Evolutionary conservation across 2,113 vertebrate genomes (phyloP).

Genomic region (Entomyzon cyanotis): DNA sequence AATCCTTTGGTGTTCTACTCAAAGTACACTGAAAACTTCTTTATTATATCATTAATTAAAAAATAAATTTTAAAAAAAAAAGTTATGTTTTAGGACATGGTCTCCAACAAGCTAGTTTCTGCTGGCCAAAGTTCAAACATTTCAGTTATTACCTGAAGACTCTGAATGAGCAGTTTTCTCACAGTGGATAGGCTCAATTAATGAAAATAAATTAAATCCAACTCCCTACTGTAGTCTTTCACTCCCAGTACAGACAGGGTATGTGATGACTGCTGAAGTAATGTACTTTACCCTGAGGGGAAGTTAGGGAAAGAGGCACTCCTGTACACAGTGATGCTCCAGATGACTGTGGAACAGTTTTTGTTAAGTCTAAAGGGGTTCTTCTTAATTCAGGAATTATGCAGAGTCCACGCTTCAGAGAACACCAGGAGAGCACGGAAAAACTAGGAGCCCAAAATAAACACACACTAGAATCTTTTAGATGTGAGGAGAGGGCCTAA

Average conservation of each 20-base stretch:
- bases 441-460: slow-evolving; percentile 37
- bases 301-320: slow-evolving; percentile 19
- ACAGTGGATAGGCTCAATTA: slow-evolving; percentile 7
- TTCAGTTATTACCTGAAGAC: not conserved
- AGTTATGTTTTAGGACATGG: not conserved
- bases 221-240: slow-evolving; percentile 16
- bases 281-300: slow-evolving; percentile 5
- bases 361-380: slow-evolving; percentile 34
- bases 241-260: not conserved
- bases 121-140: not conserved
- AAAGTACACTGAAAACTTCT: not conserved
- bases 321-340: slow-evolving; percentile 22
- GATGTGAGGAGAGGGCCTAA: not conserved
- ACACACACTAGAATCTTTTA: slow-evolving; percentile 8
- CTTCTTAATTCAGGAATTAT: slow-evolving; percentile 29
- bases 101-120: not conserved
- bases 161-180: not conserved
- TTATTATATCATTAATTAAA: no score
- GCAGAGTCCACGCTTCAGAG: slow-evolving; percentile 6
- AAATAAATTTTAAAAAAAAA: not conserved
- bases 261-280: slow-evolving; percentile 18
- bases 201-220: slow-evolving; percentile 25
- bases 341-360: slow-evolving; percentile 1
- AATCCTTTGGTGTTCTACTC: not conserved
- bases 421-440: not conserved